Evolutionary conservation across 1,140 invertebrate species (phyloP), one percentile per base, ranked within the genome.

Genomic region (Himalopsyche phryganea): DNA sequence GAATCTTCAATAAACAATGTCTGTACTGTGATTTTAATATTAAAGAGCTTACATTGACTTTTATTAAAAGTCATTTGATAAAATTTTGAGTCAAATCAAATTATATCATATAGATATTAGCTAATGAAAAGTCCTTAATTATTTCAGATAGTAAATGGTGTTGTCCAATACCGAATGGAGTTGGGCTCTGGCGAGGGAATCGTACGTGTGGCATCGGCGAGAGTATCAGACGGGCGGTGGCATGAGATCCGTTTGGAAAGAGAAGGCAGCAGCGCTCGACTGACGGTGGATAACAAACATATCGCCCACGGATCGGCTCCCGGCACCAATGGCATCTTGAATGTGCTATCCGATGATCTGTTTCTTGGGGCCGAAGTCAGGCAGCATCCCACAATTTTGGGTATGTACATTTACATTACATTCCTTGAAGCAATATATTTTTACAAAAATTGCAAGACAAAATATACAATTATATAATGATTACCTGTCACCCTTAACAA

Each of bases 111-210:
- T n/a, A n/a, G n/a, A n/a, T n/a, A n/a, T n/a, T n/a, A n/a, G n/a
- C n/a, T n/a, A n/a, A n/a, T n/a, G n/a, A n/a, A n/a, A n/a, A n/a
- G n/a, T n/a, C n/a, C n/a, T n/a, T n/a, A n/a, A n/a, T n/a, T n/a
- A n/a, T n/a, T 69, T 33, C 57, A 83, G 79, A 77, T 92, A 23
- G 84, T 84, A 1, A 87, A 92, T 68, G 93, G 94, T 0, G 82
- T 83, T 15, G 81, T 94, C 2, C 91, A 94, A 67, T 96, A 94
- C 68, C 83, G 89, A 58, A 94, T 94, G 77, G 89, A 97, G 69
- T 82, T 95, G 51, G 94, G 94, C 4, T 91, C 89, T 65, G 94
- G 94, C n/a, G 89, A 91, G 71, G 92, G 91, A n/a, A 67, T 88
- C 6, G 86, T 94, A 1, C 79, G 85, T 38, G 87, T 95, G 2